Evolutionary conservation across 2,797 vertebrate species (phyloP).

Genomic region (Microhierax caerulescens): DNA sequence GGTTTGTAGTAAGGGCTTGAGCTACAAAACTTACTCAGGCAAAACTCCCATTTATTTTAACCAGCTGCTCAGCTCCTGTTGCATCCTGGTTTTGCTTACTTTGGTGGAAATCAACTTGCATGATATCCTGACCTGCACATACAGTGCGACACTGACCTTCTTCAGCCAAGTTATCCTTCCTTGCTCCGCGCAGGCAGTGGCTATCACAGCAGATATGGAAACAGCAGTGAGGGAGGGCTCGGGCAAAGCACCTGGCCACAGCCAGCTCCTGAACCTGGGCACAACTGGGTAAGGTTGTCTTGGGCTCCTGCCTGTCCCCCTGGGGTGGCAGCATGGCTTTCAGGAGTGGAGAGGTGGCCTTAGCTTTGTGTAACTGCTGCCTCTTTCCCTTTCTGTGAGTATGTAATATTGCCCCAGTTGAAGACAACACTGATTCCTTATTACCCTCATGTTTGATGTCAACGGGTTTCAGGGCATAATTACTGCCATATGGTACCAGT

Average conservation of each 20-base stretch:
- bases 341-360: not conserved
- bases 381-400: not conserved
- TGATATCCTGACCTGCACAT: not conserved
- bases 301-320: not conserved
- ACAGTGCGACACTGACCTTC: not conserved
- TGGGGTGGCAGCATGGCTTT: not conserved
- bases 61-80: not conserved
- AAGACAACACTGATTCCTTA: not conserved
- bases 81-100: not conserved
- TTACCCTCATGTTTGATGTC: not conserved
- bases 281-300: accelerated
- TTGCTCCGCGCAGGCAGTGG: accelerated
- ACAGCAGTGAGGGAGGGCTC: not conserved
- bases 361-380: not conserved
- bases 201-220: not conserved
- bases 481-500: not conserved
- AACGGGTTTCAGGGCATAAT: not conserved
- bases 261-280: not conserved
- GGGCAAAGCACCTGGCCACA: not conserved
- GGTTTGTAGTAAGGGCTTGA: not conserved
- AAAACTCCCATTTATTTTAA: not conserved
- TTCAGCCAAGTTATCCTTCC: not conserved
- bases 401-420: not conserved
- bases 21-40: not conserved
- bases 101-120: not conserved